Percentiles rank a stretch among this genome's conserved stretches.
Evolutionary conservation across 1,140 invertebrate genomes (phyloP).

Genomic region (Papilio polyxenes): DNA sequence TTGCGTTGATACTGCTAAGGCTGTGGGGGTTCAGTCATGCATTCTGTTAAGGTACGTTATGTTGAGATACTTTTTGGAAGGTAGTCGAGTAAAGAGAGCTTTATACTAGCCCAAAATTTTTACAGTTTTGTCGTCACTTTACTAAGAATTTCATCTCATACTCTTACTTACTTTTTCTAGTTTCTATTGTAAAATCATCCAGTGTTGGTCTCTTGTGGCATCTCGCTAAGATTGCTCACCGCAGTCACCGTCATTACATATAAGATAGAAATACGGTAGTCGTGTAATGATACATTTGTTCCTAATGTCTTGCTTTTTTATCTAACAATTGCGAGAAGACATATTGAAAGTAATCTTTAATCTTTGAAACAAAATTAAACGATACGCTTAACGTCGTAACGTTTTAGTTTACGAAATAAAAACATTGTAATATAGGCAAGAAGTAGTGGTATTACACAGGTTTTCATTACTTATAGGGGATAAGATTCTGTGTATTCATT

Average conservation of each 20-base stretch:
- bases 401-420: not conserved
- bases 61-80: too few relatives aligned
- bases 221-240: constrained; percentile 4
- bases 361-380: not conserved
- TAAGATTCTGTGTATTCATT: too few relatives aligned
- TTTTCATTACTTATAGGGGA: too few relatives aligned
- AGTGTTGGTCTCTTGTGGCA: not conserved
- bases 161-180: too few relatives aligned
- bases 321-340: not conserved
- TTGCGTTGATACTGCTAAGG: too few relatives aligned
- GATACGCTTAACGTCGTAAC: not conserved
- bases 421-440: not conserved
- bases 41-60: too few relatives aligned
- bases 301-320: constrained; percentile 24
- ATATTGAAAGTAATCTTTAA: not conserved
- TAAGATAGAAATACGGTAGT: constrained; percentile 33
- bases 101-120: too few relatives aligned
- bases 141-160: too few relatives aligned
- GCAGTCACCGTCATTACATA: constrained; percentile 18
- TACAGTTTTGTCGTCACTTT: too few relatives aligned
- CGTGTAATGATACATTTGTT: constrained; percentile 20
- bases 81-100: too few relatives aligned
- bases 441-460: not conserved
- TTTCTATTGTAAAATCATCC: too few relatives aligned
- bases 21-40: too few relatives aligned